Base-by-base conservation (phyloP, 1,140 invertebrate genomes). In the Cydia strobilella region DNA sequence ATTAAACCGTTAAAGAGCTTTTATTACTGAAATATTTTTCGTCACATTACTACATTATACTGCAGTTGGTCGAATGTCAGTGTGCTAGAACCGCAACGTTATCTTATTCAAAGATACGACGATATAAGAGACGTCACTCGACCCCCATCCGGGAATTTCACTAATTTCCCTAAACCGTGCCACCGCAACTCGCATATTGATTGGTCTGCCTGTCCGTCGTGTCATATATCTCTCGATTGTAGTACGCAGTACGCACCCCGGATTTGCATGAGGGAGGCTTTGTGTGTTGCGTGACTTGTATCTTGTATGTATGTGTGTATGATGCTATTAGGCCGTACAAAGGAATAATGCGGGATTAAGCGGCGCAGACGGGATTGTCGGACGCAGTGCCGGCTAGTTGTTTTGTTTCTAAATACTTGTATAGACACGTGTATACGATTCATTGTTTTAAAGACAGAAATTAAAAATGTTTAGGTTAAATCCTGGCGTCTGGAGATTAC, bases 281-380 rank as follows among this genome's bases (percentile, higher is more conserved):
- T 69, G 27, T 66, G 27, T 13, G 27, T 54, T 54, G 35, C 15
- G 15, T 51, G n/a, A 51, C 48, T 45, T 45, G 10, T 59, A 23
- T 59, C 48, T 45, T 45, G 10, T 59, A 23, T 59, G 54, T 59
- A 59, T 59, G 9, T 69, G 15, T 69, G 31, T 39, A 39, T 69
- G 65, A 65, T 65, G 25, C 63, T 69, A 35, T 69, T 69, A 69
- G 65, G 65, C 65, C 31, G 65, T 69, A 69, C 65, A 69, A 69
- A 69, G 65, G 65, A 69, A 69, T 66, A 66, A 66, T 69, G 65
- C 31, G 35, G 65, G 65, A 69, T 69, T 69, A 69, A 69, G 9
- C 20, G 54, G 9, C 54, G 54, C 54, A 59, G 54, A 59, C 54
- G 18, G 54, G 9, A 59, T 23, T 59, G 20, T 20, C 54, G 23